Evolutionary conservation across 2,797 vertebrate genomes (phyloP), one percentile per base, ranked within the genome.

Genomic region (Simalia tracyae): DNA sequence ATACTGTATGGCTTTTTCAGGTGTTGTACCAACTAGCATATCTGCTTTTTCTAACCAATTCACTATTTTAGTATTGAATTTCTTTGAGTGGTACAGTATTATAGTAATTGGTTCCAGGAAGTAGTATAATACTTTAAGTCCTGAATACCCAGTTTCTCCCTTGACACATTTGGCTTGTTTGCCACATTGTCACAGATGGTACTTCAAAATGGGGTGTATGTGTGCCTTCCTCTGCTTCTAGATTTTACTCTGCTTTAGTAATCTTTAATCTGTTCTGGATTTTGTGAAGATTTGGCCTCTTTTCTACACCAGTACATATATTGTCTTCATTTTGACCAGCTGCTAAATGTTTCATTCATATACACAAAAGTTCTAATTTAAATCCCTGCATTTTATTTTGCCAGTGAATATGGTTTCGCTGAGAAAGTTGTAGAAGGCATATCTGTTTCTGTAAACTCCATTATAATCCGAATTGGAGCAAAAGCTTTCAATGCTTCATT

Each of bases 391-490:
- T 97, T 97, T 96, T 93, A 92, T 94, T 96, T 96, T 97, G 96
- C 22, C 96, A 99, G 99, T 97, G 99, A 99, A 96, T 99, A 99
- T 92, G 98, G 99, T 96, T 99, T 99, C 98, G 99, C 99, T 88
- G 99, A 99, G 97, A 99, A 99, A 97, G 99, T 99, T 91, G 99
- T 99, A 42, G 99, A 99, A 97, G 99, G 99, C 87, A 99, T 99
- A 94, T 98, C 99, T 8, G 98, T 99, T 95, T 99, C 99, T 94
- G 98, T 99, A 95, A 99, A 99, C 97, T 99, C 99, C 96, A 99
- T 99, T 91, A 93, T 99, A 94, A 99, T 99, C 96, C 96, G 98
- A 96, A 99, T 99, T 97, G 98, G 98, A 26, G 99, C 99, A 95
- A 99, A 99, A 97, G 99, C 99, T 94, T 99, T 99, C 95, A 99